These are phyloP conservation scores for Drosophila pseudotakahashii DNA, from an alignment of 2,888 invertebrate species.

Conservation along the genomic window DNA sequence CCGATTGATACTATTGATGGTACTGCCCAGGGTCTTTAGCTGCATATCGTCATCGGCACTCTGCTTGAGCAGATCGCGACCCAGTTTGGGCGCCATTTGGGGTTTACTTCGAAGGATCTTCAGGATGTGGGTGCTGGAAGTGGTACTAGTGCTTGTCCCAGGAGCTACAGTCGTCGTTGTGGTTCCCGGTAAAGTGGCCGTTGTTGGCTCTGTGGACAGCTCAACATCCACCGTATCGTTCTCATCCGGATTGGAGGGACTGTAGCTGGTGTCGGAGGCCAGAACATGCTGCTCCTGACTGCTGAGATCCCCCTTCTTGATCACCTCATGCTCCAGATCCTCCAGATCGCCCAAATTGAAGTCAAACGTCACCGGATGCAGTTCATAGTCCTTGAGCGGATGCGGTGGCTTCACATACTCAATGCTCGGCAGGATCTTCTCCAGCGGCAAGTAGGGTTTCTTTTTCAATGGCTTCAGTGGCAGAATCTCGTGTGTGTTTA, in stretches of 20 bases:
- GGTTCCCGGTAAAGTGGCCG: slow-evolving; percentile 36
- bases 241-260: slow-evolving; percentile 62
- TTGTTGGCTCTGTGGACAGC: slow-evolving; percentile 37
- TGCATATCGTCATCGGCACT: slow-evolving; percentile 72
- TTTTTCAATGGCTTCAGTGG: slow-evolving; percentile 79
- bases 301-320: slow-evolving; percentile 81
- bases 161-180: slow-evolving; percentile 15
- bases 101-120: slow-evolving; percentile 80
- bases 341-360: slow-evolving; percentile 83
- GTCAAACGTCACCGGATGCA: slow-evolving; percentile 83
- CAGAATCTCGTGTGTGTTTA: slow-evolving; percentile 79
- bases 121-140: slow-evolving; percentile 78
- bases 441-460: slow-evolving; percentile 78
- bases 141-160: slow-evolving; percentile 6
- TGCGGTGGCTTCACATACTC: slow-evolving; percentile 76
- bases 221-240: slow-evolving; percentile 59
- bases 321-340: slow-evolving; percentile 81
- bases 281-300: slow-evolving; percentile 79
- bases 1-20: slow-evolving; percentile 82
- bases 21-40: slow-evolving; percentile 74
- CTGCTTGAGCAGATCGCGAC: slow-evolving; percentile 78
- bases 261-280: slow-evolving; percentile 54
- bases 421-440: slow-evolving; percentile 70
- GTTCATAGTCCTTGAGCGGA: slow-evolving; percentile 78
- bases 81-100: slow-evolving; percentile 70